Conservation (phyloP, 2,797 vertebrate genomes). For the Leucoraja ocellata region DNA sequence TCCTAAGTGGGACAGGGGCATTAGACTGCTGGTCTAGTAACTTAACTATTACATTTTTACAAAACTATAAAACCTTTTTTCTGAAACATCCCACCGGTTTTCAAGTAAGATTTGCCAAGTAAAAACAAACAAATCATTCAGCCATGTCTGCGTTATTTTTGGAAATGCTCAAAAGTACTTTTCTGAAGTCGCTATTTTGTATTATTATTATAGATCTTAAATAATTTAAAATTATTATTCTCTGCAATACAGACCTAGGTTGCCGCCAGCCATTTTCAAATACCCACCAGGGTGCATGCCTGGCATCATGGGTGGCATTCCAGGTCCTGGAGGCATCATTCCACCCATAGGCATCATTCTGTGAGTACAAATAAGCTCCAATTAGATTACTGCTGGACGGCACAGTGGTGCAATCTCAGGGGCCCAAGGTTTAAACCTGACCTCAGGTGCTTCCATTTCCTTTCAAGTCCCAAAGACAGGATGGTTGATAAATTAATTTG, state of each 20-base stretch:
- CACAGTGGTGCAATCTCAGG: no score
- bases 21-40: no score
- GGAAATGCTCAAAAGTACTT: not conserved
- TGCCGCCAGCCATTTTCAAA: conserved; percentile 25
- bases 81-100: not conserved
- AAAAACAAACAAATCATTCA: not conserved
- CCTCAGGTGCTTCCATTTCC: no score
- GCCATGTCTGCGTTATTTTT: not conserved
- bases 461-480: no score
- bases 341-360: conserved; percentile 94
- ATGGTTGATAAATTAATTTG: no score
- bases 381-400: not conserved
- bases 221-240: not conserved
- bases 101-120: not conserved
- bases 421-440: no score
- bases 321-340: conserved; percentile 87
- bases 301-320: conserved; percentile 76
- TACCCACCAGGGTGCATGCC: conserved; percentile 68
- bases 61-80: not conserved
- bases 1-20: no score
- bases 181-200: not conserved
- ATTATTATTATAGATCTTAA: not conserved
- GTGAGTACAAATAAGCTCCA: conserved; percentile 45
- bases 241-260: conserved; percentile 33
- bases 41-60: not conserved